Percentiles rank a stretch among this genome's conserved stretches.
These are phyloP conservation scores for Notarius lentiginosus DNA, from an alignment of 2,113 vertebrate genomes.

Conservation along the genomic window DNA sequence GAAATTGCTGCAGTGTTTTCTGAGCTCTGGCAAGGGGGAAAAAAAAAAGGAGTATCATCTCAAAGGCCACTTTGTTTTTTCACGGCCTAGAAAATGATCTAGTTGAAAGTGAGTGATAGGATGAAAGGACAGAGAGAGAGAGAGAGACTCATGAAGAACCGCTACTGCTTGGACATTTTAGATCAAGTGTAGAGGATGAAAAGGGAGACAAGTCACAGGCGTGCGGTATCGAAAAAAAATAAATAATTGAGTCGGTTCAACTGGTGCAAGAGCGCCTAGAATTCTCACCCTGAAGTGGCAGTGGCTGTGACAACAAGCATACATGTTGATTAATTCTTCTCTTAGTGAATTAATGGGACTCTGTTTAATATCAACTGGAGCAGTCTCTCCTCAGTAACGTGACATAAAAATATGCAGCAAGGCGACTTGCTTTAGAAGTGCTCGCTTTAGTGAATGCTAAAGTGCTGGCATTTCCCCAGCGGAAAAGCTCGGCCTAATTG, in stretches of 20 bases:
- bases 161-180: constrained; percentile 52
- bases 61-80: constrained; percentile 64
- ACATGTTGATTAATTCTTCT: constrained; percentile 49
- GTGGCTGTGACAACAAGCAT: constrained; percentile 32
- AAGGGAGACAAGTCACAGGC: constrained; percentile 46
- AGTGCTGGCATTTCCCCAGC: constrained; percentile 42
- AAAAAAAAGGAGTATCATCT: constrained; percentile 46
- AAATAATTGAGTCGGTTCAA: constrained; percentile 49
- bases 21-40: constrained; percentile 27
- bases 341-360: constrained; percentile 49
- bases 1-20: constrained; percentile 56
- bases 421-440: constrained; percentile 31
- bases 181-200: constrained; percentile 56
- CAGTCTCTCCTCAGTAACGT: constrained; percentile 33
- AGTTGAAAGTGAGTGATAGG: constrained; percentile 59
- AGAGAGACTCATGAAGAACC: constrained; percentile 53
- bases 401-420: constrained; percentile 56
- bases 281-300: constrained; percentile 35
- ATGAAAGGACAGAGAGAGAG: constrained; percentile 51
- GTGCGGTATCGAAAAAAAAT: constrained; percentile 43
- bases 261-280: background rate
- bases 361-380: constrained; percentile 40
- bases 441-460: constrained; percentile 45
- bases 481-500: constrained; percentile 56
- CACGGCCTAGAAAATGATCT: constrained; percentile 55